Evolutionary conservation across 1,140 invertebrate species (phyloP).

Genomic region (Listronotus oregonensis): DNA sequence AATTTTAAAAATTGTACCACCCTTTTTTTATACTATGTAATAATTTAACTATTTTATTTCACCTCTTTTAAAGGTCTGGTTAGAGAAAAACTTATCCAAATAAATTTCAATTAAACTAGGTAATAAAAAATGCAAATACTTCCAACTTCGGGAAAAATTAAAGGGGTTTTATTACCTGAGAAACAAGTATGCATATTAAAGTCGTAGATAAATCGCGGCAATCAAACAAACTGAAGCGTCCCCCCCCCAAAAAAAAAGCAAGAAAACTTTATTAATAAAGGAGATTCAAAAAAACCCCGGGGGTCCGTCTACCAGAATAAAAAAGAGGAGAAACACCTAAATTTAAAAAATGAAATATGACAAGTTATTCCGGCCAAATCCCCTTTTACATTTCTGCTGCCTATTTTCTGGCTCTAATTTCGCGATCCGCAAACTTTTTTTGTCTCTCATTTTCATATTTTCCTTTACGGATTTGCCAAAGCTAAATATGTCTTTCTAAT

Average conservation of each 20-base stretch:
- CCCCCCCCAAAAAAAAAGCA: conserved; percentile 24
- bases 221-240: conserved; percentile 2
- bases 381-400: conserved; percentile 38
- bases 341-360: conserved; percentile 41
- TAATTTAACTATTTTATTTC: too few relatives aligned
- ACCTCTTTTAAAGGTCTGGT: too few relatives aligned
- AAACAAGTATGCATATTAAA: neutral
- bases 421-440: conserved; percentile 39
- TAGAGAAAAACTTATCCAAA: too few relatives aligned
- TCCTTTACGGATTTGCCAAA: conserved; percentile 21
- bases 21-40: too few relatives aligned
- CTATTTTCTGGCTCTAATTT: conserved; percentile 39
- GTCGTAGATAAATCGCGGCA: conserved; percentile 4
- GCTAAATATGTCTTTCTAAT: conserved; percentile 18
- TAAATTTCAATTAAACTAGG: too few relatives aligned
- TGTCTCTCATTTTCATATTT: conserved; percentile 34
- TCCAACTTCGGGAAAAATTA: neutral
- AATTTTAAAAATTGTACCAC: too few relatives aligned
- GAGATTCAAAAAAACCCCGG: conserved; percentile 17
- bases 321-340: conserved; percentile 26
- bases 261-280: conserved; percentile 39
- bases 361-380: conserved; percentile 37
- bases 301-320: conserved; percentile 3
- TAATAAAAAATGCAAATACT: too few relatives aligned
- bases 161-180: neutral